Conservation (phyloP, 2,113 vertebrate species). For the Sisor rabdophorus region DNA sequence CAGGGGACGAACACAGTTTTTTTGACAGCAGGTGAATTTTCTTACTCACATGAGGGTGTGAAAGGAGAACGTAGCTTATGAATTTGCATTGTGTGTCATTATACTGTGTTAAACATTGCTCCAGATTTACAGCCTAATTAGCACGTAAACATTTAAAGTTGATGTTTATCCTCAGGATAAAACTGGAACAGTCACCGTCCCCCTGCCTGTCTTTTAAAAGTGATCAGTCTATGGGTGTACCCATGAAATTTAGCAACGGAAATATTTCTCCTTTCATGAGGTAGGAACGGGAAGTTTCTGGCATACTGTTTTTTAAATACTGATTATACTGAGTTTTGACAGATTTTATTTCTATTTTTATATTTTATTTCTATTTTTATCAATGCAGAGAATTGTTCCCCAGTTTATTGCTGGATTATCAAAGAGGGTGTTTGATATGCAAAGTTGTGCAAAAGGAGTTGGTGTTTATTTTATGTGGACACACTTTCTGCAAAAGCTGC, state of each 20-base stretch:
- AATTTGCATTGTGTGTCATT: not conserved
- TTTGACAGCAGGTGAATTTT: not conserved
- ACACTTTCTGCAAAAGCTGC: slow-evolving; percentile 5
- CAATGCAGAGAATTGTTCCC: too few relatives aligned
- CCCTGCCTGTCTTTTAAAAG: slow-evolving; percentile 14
- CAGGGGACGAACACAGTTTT: not conserved
- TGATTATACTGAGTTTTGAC: not conserved
- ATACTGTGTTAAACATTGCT: not conserved
- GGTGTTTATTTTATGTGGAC: not conserved
- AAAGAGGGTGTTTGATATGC: slow-evolving; percentile 12
- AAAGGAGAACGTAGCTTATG: not conserved
- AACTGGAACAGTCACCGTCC: not conserved
- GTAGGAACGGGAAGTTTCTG: not conserved
- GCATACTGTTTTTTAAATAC: not conserved
- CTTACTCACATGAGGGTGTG: not conserved
- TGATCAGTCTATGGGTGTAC: slow-evolving; percentile 12
- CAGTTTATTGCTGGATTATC: too few relatives aligned
- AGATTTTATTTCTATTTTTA: not conserved
- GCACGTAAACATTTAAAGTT: not conserved
- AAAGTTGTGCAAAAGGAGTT: not conserved
- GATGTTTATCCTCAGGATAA: not conserved
- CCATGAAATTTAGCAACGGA: not conserved
- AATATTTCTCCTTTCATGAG: not conserved
- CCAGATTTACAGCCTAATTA: not conserved
- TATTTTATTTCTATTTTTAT: not conserved